Evolutionary conservation across 2,797 vertebrate genomes (phyloP), one percentile per base, ranked within the genome.

Genomic region (Tragelaphus oryx): DNA sequence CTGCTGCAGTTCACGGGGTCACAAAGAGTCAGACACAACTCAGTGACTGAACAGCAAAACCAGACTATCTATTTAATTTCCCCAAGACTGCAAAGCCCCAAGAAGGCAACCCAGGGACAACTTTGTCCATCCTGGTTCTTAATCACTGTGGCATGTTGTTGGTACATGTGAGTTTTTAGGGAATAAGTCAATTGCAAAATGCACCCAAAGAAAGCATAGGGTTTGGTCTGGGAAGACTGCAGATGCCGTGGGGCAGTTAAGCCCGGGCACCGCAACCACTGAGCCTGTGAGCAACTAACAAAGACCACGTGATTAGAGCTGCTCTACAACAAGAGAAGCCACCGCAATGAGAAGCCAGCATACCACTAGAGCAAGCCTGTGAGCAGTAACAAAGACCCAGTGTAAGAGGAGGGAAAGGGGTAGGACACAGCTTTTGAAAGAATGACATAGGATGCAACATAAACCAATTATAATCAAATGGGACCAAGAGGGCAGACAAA

Each of bases 321-420:
- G 1, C 30, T n/a, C 30, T 7, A 1, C 14, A n/a, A 18, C 30
- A n/a, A 62, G 16, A 62, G 30, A n/a, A 62, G 60, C 60, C 30
- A 8, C 8, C 0, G 0, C 4, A 7, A 1, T 62, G 30, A 62
- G 30, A n/a, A 8, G 30, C 60, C 1, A 1, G 30, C 60, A 9
- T 8, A 17, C 30, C 60, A 4, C 30, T 8, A 8, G 7, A n/a
- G 60, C n/a, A 8, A n/a, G 60, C 30, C 30, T 62, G 30, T n/a
- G 30, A 62, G 30, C 1, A 0, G 30, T n/a, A n/a, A n/a, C 60
- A n/a, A 62, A 62, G 60, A n/a, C 14, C 59, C 14, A 4, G 30
- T 0, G 30, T n/a, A 16, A 62, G 60, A 62, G 14, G 60, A 62
- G 30, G 30, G 60, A 4, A 18, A 9, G 16, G 16, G 60, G 7